Evolutionary conservation across 2,113 vertebrate species (phyloP).

Genomic region (Corythaeola cristata): DNA sequence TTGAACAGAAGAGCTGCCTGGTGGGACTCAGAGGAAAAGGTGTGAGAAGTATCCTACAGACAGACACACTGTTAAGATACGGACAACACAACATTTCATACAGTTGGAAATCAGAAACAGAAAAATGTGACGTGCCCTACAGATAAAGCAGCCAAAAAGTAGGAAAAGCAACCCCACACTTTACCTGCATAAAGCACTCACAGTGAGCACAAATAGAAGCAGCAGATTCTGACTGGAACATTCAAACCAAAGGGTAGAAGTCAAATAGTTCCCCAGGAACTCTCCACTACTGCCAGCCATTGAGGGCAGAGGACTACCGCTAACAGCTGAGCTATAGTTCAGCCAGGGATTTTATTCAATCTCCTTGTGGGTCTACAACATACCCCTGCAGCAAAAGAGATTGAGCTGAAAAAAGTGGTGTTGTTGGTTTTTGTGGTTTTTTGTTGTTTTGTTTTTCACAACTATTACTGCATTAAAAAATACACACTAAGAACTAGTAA

Average conservation of each 20-base stretch:
- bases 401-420: conserved; percentile 50
- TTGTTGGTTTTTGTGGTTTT: neutral
- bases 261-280: conserved; percentile 64
- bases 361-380: conserved; percentile 68
- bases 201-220: conserved; percentile 69
- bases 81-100: conserved; percentile 21
- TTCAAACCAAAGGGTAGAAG: conserved; percentile 61
- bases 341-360: conserved; percentile 64
- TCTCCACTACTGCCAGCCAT: conserved; percentile 68
- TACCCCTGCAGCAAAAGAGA: conserved; percentile 70
- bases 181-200: conserved; percentile 69
- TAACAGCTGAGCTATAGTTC: conserved; percentile 70
- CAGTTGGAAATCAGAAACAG: neutral
- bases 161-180: conserved; percentile 67
- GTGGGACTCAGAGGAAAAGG: neutral
- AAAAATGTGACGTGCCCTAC: conserved; percentile 44
- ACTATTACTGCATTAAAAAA: conserved; percentile 30
- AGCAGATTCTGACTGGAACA: conserved; percentile 66
- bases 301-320: conserved; percentile 64
- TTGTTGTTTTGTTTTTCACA: conserved; percentile 11
- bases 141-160: conserved; percentile 52
- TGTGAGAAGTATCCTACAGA: conserved; percentile 16
- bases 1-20: neutral
- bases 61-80: neutral
- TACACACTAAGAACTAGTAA: neutral